phyloP scores from a whole-genome alignment of 2,888 invertebrate species.

The Oligia latruncula region DNA sequence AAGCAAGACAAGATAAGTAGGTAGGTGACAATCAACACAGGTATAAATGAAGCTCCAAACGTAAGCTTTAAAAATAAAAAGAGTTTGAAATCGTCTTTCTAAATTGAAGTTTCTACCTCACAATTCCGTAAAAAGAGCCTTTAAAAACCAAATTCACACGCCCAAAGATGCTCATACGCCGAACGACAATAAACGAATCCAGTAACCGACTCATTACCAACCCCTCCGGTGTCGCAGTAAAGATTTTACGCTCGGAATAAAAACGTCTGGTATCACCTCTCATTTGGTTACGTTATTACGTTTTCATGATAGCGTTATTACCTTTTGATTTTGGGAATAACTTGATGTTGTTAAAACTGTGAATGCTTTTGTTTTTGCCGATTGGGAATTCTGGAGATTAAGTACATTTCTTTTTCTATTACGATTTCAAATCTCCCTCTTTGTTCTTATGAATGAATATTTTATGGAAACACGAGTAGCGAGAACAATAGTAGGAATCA shows the following conservation, averaged over 20 bases:
- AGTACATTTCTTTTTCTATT: not conserved
- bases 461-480: not conserved
- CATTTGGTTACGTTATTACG: slow-evolving; percentile 50
- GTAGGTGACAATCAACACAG: slow-evolving; percentile 7
- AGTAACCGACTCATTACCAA: slow-evolving; percentile 51
- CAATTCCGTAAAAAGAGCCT: not conserved
- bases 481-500: not conserved
- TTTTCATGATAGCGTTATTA: slow-evolving; percentile 39
- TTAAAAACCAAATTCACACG: slow-evolving; percentile 32
- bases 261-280: slow-evolving; percentile 54
- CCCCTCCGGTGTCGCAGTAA: slow-evolving; percentile 42
- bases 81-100: not conserved
- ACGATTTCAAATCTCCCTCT: not conserved
- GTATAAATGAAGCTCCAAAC: not conserved
- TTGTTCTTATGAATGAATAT: not conserved
- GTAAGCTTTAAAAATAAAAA: not conserved
- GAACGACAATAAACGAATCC: slow-evolving; percentile 45
- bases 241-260: slow-evolving; percentile 59
- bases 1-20: not conserved
- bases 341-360: slow-evolving; percentile 13
- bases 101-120: slow-evolving; percentile 30
- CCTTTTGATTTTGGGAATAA: slow-evolving; percentile 21
- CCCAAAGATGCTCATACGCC: slow-evolving; percentile 34
- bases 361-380: slow-evolving; percentile 30
- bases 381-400: slow-evolving; percentile 4